Evolutionary conservation across 2,113 vertebrate genomes (phyloP).

Genomic region (Microcebus griseorufus): DNA sequence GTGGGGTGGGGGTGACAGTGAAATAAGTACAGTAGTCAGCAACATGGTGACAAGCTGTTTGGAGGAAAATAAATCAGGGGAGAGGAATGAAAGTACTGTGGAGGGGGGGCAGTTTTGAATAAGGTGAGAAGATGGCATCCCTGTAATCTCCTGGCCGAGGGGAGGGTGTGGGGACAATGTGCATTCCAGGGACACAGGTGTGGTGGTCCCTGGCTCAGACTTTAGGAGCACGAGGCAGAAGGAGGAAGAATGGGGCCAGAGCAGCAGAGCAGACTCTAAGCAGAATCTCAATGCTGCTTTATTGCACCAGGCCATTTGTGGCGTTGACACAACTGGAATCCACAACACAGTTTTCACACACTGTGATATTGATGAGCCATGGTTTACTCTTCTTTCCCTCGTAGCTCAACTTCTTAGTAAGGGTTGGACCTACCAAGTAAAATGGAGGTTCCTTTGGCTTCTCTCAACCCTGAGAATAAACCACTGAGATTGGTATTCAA

Average conservation of each 20-base stretch:
- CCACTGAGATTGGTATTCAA: not conserved
- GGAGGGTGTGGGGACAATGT: not conserved
- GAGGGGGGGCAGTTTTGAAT: not conserved
- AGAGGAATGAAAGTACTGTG: not conserved
- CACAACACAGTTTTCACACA: not conserved
- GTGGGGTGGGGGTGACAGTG: not conserved
- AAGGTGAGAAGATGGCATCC: not conserved
- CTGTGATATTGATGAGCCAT: not conserved
- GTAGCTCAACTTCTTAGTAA: not conserved
- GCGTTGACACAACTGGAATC: not conserved
- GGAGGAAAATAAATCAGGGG: not conserved
- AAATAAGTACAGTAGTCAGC: not conserved
- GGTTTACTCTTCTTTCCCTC: not conserved
- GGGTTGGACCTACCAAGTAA: not conserved
- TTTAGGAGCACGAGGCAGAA: not conserved
- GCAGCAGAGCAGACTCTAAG: not conserved
- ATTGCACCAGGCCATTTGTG: not conserved
- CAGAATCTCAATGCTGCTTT: fast-evolving
- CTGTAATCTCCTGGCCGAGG: not conserved
- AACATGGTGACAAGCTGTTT: not conserved
- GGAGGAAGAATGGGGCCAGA: not conserved
- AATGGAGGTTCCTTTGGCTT: not conserved
- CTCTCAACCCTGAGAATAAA: not conserved
- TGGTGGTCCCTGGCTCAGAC: fast-evolving
- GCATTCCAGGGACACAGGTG: not conserved